Evolutionary conservation across 2,113 vertebrate genomes (phyloP).

Genomic region (Percopsis transmontana): DNA sequence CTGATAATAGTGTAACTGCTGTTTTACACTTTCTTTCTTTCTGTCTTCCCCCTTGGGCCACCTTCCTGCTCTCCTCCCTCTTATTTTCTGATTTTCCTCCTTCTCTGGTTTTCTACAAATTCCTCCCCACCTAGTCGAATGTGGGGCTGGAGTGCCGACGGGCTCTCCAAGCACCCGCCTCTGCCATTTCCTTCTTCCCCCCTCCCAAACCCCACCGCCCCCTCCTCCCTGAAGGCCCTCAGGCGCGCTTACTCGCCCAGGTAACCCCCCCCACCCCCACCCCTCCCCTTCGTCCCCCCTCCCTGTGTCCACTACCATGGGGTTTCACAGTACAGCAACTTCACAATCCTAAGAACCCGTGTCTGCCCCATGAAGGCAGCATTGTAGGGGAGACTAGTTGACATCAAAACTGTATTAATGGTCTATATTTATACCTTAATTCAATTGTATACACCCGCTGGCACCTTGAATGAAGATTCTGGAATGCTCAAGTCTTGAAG

Average conservation of each 20-base stretch:
- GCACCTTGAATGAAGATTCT: too few relatives aligned
- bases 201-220: slow-evolving; percentile 43
- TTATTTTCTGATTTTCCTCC: slow-evolving; percentile 2
- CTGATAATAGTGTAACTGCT: neutral
- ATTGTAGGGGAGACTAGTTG: too few relatives aligned
- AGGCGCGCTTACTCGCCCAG: slow-evolving; percentile 69
- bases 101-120: slow-evolving; percentile 13
- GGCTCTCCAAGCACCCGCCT: slow-evolving; percentile 60
- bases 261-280: slow-evolving; percentile 50
- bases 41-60: neutral
- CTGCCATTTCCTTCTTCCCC: slow-evolving; percentile 49
- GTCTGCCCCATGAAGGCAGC: too few relatives aligned
- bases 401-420: too few relatives aligned
- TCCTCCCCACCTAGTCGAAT: slow-evolving; percentile 50
- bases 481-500: too few relatives aligned
- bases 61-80: neutral
- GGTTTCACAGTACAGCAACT: too few relatives aligned
- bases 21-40: neutral
- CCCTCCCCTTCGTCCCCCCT: neutral
- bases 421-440: too few relatives aligned
- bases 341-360: too few relatives aligned
- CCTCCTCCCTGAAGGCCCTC: slow-evolving; percentile 57
- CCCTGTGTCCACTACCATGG: neutral
- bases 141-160: slow-evolving; percentile 68
- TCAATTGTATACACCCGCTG: too few relatives aligned